Evolutionary conservation across 2,797 vertebrate genomes (phyloP).

Genomic region (Picus viridis): DNA sequence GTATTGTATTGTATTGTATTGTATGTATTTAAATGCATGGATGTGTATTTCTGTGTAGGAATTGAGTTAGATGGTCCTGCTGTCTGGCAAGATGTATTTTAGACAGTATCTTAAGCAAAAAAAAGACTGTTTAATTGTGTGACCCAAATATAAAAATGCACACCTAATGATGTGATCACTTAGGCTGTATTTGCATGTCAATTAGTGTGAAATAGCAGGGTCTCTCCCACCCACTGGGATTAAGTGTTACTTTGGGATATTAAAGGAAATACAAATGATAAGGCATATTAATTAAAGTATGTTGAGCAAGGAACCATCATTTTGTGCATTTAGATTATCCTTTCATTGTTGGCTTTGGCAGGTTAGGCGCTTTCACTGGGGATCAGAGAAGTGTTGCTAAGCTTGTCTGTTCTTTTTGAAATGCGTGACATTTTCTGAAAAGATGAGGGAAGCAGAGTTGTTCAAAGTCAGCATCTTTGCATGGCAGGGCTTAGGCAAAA

Average conservation of each 20-base stretch:
- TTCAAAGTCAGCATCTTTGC: constrained; percentile 42
- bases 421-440: constrained; percentile 10
- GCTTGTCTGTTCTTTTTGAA: constrained; percentile 25
- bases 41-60: not conserved
- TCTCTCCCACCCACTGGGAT: not conserved
- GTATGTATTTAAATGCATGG: too few relatives aligned
- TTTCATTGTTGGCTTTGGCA: constrained; percentile 55
- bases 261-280: constrained; percentile 22
- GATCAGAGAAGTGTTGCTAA: not conserved
- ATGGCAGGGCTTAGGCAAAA: constrained; percentile 4
- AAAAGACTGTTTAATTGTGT: not conserved
- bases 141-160: not conserved
- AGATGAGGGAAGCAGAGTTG: not conserved
- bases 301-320: constrained; percentile 30
- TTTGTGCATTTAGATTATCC: not conserved
- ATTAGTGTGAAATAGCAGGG: not conserved
- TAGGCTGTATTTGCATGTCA: not conserved
- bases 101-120: not conserved
- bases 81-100: not conserved
- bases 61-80: not conserved
- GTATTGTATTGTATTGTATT: too few relatives aligned
- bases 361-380: constrained; percentile 51
- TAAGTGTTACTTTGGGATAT: constrained; percentile 20
- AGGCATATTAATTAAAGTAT: constrained; percentile 3
- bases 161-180: not conserved